These are phyloP conservation scores for Raja brachyura DNA, from an alignment of 2,113 vertebrate genomes.

Conservation along the genomic window DNA sequence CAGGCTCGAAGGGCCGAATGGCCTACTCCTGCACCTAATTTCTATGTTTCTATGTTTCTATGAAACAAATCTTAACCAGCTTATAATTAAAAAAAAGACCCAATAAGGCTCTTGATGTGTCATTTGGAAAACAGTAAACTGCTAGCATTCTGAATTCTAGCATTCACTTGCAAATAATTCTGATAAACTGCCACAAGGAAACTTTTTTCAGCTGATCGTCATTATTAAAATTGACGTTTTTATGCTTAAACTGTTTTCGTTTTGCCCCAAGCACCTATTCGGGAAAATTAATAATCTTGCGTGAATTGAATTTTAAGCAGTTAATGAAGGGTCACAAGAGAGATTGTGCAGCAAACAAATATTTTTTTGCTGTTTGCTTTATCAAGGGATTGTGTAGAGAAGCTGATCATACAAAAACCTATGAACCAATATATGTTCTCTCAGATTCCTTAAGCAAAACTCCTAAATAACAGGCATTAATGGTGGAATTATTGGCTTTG, in stretches of 20 bases:
- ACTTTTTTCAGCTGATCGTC: not conserved
- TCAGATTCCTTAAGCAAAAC: not conserved
- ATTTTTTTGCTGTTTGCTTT: not conserved
- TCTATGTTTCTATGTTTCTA: no score
- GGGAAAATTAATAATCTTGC: slow-evolving; percentile 6
- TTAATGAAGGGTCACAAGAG: not conserved
- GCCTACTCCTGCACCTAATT: no score
- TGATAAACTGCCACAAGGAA: not conserved
- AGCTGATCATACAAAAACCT: not conserved
- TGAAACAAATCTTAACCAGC: not conserved
- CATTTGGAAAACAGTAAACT: not conserved
- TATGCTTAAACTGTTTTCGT: slow-evolving; percentile 14
- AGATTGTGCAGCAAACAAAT: not conserved
- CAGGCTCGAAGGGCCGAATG: no score
- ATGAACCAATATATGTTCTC: not conserved
- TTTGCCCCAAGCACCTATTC: not conserved
- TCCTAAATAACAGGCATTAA: not conserved
- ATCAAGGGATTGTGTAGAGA: not conserved
- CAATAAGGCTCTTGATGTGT: not conserved
- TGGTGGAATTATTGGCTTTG: not conserved
- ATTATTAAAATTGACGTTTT: not conserved
- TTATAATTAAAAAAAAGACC: not conserved
- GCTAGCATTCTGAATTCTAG: not conserved
- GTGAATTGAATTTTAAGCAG: not conserved
- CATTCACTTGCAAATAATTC: not conserved